A percentile compares a stretch with the other conserved stretches of the same genome.
These are phyloP conservation scores for Oreonectes daqikongensis DNA, from an alignment of 2,797 vertebrate species.

Conservation along the genomic window DNA sequence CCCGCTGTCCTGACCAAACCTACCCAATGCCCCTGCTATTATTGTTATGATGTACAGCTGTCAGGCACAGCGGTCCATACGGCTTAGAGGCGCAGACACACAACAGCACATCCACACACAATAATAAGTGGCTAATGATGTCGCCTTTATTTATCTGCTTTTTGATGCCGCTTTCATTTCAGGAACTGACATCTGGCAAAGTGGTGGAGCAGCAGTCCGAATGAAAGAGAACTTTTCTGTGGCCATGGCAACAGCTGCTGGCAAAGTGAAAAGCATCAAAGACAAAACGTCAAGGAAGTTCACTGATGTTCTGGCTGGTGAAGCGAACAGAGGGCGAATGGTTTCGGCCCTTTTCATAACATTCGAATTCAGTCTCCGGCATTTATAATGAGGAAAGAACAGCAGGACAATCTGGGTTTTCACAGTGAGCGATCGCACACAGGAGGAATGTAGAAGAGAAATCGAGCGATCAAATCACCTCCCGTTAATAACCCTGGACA, in stretches of 20 bases:
- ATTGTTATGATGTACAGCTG: slow-evolving; percentile 75
- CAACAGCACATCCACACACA: slow-evolving; percentile 32
- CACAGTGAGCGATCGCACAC: slow-evolving; percentile 37
- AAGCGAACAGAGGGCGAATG: slow-evolving; percentile 4
- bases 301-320: slow-evolving; percentile 13
- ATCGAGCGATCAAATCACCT: slow-evolving; percentile 44
- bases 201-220: slow-evolving; percentile 36
- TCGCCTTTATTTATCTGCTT: slow-evolving; percentile 33
- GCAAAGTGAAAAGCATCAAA: slow-evolving; percentile 12
- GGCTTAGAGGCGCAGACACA: slow-evolving; percentile 8
- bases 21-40: slow-evolving; percentile 69
- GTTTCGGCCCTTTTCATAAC: slow-evolving; percentile 28
- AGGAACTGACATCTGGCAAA: slow-evolving; percentile 49
- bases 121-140: slow-evolving; percentile 36
- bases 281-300: slow-evolving; percentile 7
- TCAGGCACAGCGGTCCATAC: slow-evolving; percentile 29
- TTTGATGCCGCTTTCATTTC: slow-evolving; percentile 44
- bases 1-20: slow-evolving; percentile 67
- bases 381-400: slow-evolving; percentile 47
- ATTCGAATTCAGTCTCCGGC: slow-evolving; percentile 15
- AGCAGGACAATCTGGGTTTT: slow-evolving; percentile 24
- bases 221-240: slow-evolving; percentile 42
- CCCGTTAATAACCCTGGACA: slow-evolving; percentile 49
- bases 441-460: slow-evolving; percentile 49
- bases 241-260: slow-evolving; percentile 45